A percentile compares a stretch with the other conserved stretches of the same genome.
Conservation (phyloP, 2,888 invertebrate species). For the Heliconius ismenius region DNA sequence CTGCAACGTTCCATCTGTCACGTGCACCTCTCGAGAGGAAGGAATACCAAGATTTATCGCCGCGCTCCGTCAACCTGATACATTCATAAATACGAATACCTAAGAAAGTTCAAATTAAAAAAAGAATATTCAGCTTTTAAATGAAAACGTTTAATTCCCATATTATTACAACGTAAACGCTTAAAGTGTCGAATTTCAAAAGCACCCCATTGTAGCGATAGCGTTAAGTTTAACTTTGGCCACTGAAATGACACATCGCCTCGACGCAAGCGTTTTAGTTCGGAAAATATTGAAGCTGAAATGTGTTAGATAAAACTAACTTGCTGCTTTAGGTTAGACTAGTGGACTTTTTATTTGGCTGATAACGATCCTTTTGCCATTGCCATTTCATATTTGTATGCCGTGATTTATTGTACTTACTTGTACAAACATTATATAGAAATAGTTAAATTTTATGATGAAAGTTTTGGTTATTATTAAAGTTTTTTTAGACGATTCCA, state of each 20-base stretch:
- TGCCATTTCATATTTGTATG: constrained; percentile 3
- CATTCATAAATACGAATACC: neutral
- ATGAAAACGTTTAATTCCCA: neutral
- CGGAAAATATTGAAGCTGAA: constrained; percentile 47
- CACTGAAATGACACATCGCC: constrained; percentile 57
- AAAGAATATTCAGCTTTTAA: neutral
- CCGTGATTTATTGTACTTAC: constrained; percentile 2
- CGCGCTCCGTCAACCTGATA: neutral
- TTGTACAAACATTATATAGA: neutral
- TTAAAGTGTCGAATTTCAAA: constrained; percentile 9
- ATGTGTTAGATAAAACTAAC: constrained; percentile 48
- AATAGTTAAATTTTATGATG: neutral
- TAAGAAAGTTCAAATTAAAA: neutral
- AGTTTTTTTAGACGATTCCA: neutral
- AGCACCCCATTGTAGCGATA: constrained; percentile 29
- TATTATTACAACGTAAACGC: neutral
- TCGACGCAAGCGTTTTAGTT: constrained; percentile 51
- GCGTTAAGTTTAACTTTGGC: constrained; percentile 68
- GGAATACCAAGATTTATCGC: too few relatives aligned
- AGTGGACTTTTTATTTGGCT: constrained; percentile 32
- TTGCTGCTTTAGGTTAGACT: constrained; percentile 35
- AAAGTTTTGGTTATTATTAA: neutral
- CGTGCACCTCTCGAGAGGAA: too few relatives aligned
- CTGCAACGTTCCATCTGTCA: too few relatives aligned
- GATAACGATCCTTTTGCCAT: constrained; percentile 17